These are phyloP conservation scores for Papilio demoleus DNA, from an alignment of 2,888 invertebrate genomes.

Conservation along the genomic window DNA sequence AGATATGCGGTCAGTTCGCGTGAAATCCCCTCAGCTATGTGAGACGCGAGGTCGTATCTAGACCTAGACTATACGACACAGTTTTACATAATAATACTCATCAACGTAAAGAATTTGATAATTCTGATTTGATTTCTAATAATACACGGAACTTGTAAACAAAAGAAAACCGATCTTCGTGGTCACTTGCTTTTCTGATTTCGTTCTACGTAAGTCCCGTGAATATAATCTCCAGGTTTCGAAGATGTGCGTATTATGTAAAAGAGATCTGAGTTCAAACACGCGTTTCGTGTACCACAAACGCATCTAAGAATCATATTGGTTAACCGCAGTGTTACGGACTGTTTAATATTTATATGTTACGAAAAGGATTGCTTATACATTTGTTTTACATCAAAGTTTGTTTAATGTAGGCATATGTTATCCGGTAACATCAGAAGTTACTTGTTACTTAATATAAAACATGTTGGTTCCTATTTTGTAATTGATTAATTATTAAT, in stretches of 20 bases:
- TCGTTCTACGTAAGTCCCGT: too few relatives aligned
- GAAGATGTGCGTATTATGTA: too few relatives aligned
- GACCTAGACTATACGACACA: not conserved
- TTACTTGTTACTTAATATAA: too few relatives aligned
- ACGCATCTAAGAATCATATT: constrained; percentile 13
- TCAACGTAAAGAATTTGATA: not conserved
- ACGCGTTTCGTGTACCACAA: not conserved
- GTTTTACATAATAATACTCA: not conserved
- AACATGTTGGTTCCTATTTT: too few relatives aligned
- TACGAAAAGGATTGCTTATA: constrained; percentile 1
- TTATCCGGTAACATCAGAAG: not conserved
- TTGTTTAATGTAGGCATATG: too few relatives aligned
- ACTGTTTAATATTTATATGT: constrained; percentile 15
- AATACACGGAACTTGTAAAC: too few relatives aligned
- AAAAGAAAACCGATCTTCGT: too few relatives aligned
- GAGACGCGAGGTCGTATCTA: constrained; percentile 27
- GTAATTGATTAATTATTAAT: too few relatives aligned
- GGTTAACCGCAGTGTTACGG: constrained; percentile 16
- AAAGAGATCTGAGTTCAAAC: too few relatives aligned
- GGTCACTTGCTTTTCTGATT: too few relatives aligned
- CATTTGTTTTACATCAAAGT: constrained; percentile 13
- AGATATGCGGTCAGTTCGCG: constrained; percentile 40
- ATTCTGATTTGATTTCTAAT: too few relatives aligned
- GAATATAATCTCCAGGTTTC: too few relatives aligned
- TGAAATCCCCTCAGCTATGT: constrained; percentile 23